Evolutionary conservation across 2,888 invertebrate species (phyloP), one percentile per base, ranked within the genome.

Genomic region (Eueremaeus valkanovi): DNA sequence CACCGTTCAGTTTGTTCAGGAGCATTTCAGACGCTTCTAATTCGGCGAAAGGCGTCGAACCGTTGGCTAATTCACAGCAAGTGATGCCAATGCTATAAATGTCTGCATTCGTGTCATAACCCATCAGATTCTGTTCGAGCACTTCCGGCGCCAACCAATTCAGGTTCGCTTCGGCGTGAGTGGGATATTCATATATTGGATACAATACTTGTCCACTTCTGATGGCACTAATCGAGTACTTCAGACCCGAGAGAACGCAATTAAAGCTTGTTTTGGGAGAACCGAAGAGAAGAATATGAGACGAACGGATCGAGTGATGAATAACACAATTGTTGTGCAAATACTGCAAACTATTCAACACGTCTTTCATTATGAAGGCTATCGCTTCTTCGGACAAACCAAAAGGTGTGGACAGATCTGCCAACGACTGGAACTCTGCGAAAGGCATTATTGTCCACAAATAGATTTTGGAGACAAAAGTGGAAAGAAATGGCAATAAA

Each of bases 111-210:
- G 40, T 72, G 42, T 55, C 70, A 49, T 75, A 75, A 16, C 76
- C 76, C 27, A 74, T 49, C 2, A 76, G 31, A 51, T 76, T 75
- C 45, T 76, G 76, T 40, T 74, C 76, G 3, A 76, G 70, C 1
- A 76, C 55, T 75, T 76, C 76, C 16, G 76, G 76, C 13, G 76
- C 72, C 72, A 76, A 5, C 58, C 75, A 76, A 33, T 70, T 74
- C 18, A 76, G 33, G 40, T 74, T 58, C 13, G 36, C 55, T 21
- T 58, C 31, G 18, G 76, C 61, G 42, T 73, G 45, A 24, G 33
- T 40, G 13, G 76, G 75, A 49, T 72, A 75, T 16, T 75, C 72
- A 27, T 51, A 74, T 18, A 63, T 63, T 13, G 31, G 31, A 58
- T 24, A 24, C 24, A 61, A 29, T 33, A 74, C n/a, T 40, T 75